Evolutionary conservation across 2,113 vertebrate species (phyloP), one percentile per base, ranked within the genome.

Genomic region (Thymallus thymallus): DNA sequence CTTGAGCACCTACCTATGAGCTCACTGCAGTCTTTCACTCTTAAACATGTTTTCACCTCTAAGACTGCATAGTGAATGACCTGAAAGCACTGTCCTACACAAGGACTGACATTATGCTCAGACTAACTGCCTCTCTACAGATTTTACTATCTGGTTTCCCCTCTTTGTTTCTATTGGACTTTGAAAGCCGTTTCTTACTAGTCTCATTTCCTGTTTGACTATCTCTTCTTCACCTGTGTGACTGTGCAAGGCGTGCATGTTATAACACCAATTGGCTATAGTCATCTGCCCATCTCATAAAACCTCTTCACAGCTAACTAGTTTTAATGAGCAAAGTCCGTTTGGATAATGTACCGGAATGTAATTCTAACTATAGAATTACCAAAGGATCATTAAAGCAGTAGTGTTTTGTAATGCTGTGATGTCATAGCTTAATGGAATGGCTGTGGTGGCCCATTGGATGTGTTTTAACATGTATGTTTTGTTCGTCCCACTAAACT

Each of bases 401-500:
- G 55, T n/a, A n/a, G n/a, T 9, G 26, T 69, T 45, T 12, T 46
- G 1, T 46, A 35, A 30, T 64, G 62, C 26, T 64, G 63, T 66
- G 63, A 20, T 32, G 26, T 64, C 66, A 66, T 74, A 41, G n/a
- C 12, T 71, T 9, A 61, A 70, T 12, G 46, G 30, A 72, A 16
- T 51, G 60, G 1, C 32, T n/a, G n/a, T n/a, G n/a, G n/a, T n/a
- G n/a, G n/a, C n/a, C n/a, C n/a, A n/a, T n/a, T n/a, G n/a, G n/a
- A n/a, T 79, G 14, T 51, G 69, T 87, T 86, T 81, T 82, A 87
- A 84, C 6, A 0, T 46, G 23, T 48, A 46, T 77, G 41, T 75
- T 82, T 69, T 75, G 51, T 76, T 75, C n/a, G 65, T 75, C 45
- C 13, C 77, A 71, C 72, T 82, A 51, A 80, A 88, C 66, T 85